Evolutionary conservation across 2,797 vertebrate genomes (phyloP), one percentile per base, ranked within the genome.

Genomic region (Okamejei kenojei): DNA sequence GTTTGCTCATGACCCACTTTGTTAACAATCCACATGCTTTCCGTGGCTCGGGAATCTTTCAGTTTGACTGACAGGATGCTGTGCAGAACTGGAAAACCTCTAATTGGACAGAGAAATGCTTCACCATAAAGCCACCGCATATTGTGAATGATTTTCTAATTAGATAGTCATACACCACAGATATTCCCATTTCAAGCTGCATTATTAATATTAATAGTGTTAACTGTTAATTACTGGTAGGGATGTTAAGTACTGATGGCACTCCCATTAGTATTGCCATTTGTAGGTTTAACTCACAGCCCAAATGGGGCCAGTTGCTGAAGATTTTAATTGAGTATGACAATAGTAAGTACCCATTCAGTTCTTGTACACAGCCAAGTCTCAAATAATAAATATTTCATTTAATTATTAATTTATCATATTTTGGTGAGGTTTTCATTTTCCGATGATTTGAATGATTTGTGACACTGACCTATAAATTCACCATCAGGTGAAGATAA

Each of bases 261-360:
- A 93, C 95, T 97, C 97, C 95, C 96, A 96, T 96, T 97, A 96
- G 95, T 95, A 93, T 96, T 94, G 95, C 96, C 96, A 96, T 97
- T 97, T 96, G 96, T 96, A 97, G 95, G 96, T 96, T 96, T 97
- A 97, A 97, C 96, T 97, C 97, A 97, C 97, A 97, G 96, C 96
- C 96, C 96, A 97, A 97, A 97, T 97, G 97, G 97, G 96, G 96
- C 96, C 96, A 95, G 95, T 98, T 95, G 95, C 95, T 95, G 95
- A 95, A 96, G 96, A 98, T 94, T 94, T 94, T 98, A 98, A 98
- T 98, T 97, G 95, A 95, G 96, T 95, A 96, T 98, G 98, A 97
- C 98, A 98, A 97, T 98, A 97, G 97, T 97, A 97, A 97, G 98
- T 98, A 97, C 95, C 96, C 95, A 95, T 94, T 95, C 95, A 96